These are phyloP conservation scores for Enteromius fasciolatus DNA, from an alignment of 2,797 vertebrate genomes.

Conservation along the genomic window DNA sequence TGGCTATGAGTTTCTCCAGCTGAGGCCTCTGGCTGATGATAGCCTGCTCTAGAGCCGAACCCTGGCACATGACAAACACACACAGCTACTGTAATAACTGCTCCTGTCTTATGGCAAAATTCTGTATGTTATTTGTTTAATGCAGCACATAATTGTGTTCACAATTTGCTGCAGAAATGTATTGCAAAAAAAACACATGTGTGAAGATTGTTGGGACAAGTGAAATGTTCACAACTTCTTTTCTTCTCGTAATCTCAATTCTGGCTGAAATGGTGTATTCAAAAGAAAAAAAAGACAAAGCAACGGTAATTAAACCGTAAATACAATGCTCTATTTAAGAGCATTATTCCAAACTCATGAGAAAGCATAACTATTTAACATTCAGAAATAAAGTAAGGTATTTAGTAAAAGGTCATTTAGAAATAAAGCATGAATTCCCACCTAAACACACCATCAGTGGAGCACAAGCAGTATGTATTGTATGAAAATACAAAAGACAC, in stretches of 20 bases:
- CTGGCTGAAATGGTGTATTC: neutral
- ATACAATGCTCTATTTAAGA: neutral
- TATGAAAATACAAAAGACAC: neutral
- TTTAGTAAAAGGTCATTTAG: neutral
- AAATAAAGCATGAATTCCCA: neutral
- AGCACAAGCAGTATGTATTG: neutral
- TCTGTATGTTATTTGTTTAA: neutral
- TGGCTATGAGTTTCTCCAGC: constrained; percentile 93
- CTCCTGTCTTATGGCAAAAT: neutral
- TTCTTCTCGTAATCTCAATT: neutral
- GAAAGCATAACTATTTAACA: neutral
- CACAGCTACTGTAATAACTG: neutral
- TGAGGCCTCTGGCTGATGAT: constrained; percentile 97
- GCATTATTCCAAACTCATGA: neutral
- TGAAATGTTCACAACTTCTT: neutral
- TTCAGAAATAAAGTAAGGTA: neutral
- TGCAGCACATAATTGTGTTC: neutral
- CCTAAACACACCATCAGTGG: neutral
- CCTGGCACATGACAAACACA: constrained; percentile 71
- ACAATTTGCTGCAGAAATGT: neutral
- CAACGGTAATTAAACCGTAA: neutral
- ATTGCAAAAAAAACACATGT: neutral
- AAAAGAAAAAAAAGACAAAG: neutral
- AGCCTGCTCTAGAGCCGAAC: constrained; percentile 91
- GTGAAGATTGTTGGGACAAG: neutral